Evolutionary conservation across 2,113 vertebrate genomes (phyloP), one percentile per base, ranked within the genome.

Genomic region (Calyptomena viridis): DNA sequence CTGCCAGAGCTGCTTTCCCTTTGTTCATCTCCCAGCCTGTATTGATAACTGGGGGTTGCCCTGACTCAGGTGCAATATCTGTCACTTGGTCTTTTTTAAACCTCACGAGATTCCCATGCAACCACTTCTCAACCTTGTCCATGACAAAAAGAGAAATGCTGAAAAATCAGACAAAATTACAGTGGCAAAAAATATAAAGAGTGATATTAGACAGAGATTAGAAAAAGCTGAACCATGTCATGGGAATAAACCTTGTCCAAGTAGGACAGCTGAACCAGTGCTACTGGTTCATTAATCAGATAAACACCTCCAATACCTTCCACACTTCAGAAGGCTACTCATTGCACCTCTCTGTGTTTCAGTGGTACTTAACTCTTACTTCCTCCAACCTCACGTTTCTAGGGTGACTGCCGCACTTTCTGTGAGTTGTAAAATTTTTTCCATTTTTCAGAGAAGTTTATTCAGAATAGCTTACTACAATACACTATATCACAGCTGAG

Each of bases 31-130:
- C 37, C 30, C 53, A 75, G 60, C 24, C 46, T 40, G 24, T 6
- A 55, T 7, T n/a, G n/a, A 3, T 8, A 31, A n/a, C 5, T 1
- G 0, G 11, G 23, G 13, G 0, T 0, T 60, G 24, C 4, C 20
- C n/a, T 4, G 1, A 6, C 3, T 23, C 35, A 53, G 11, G 13
- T 3, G 5, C 7, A 89, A n/a, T 39, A 68, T 8, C 28, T 42
- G 0, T 28, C 28, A 28, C 8, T 1, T 46, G 37, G 23, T 19
- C 15, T n/a, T 46, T n/a, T 5, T 44, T 33, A 46, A 46, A 67
- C 1, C 7, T 12, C 62, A 0, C 5, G 17, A 24, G 23, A 25
- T 21, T 60, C 28, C 20, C 19, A 12, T 21, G 12, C 10, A 16
- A 12, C 8, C 2, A 2, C 3, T 49, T 2, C 28, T 24, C 4